Base-by-base conservation (phyloP, 2,888 invertebrate species). In the Drosophila peninsularis region DNA sequence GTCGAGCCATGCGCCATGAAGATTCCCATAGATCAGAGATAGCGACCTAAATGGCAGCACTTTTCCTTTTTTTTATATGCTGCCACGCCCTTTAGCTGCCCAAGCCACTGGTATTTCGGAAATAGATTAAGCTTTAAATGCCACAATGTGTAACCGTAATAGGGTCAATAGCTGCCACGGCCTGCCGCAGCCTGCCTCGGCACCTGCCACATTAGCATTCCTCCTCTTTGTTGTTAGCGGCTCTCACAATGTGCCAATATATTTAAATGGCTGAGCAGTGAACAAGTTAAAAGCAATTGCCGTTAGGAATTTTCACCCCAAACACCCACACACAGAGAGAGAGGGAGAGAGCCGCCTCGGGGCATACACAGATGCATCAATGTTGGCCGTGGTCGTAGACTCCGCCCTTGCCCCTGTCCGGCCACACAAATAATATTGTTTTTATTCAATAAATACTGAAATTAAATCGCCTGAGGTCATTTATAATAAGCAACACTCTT, bases 101-200 rank as follows among this genome's bases (percentile, higher is more conserved):
- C 9, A 30, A 17, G 24, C 30, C 30, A 49, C 5, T 41, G 41
- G 49, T 47, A 61, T 42, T 64, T 62, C 64, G 75, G 55, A 75
- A 74, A 78, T 78, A 78, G 76, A 76, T 76, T 78, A 76, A 76
- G 76, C 76, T 65, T 75, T 74, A 70, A 78, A 74, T 64, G 75
- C 78, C 75, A 58, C 69, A 76, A 78, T 74, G 64, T 74, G 62
- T 78, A 78, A 70, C 50, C 78, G 69, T 78, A 75, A 75, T 78
- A 64, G 62, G 75, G 75, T 75, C 75, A 75, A 75, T 75, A 69
- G 75, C 74, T 62, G 69, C 54, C 63, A 53, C 62, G 21, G 42
- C 47, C 42, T 32, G 41, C n/a, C n/a, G n/a, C n/a, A n/a, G n/a
- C 37, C 37, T n/a, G 24, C 36, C 34, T 11, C 50, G n/a, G 44